Base-by-base conservation (phyloP, 2,113 vertebrate species). In the Scomber scombrus region DNA sequence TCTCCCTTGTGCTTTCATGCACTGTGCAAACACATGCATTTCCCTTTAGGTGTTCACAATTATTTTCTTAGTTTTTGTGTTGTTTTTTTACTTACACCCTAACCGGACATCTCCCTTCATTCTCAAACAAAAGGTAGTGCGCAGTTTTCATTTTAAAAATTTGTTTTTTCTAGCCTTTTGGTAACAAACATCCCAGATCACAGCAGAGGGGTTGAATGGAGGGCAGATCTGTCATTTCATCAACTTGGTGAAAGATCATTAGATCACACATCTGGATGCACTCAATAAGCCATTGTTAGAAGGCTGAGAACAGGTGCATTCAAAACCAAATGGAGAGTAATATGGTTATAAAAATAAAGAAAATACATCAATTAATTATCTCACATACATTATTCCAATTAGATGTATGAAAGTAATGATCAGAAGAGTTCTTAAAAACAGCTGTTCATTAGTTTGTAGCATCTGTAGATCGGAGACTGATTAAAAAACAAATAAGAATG, bases 181-280 rank as follows among this genome's bases (percentile, higher is more conserved):
- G 65, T 65, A 92, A 90, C 74, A 92, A 92, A 89, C 83, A 79
- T 52, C 45, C 15, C 55, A 71, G 63, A 77, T 84, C 85, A 88
- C 55, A 91, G 73, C 21, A 7, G 8, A 62, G 6, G 64, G 63
- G 67, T 57, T 78, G 71, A 84, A 58, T 19, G 6, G 65, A 79
- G 76, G 86, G 60, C 71, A 90, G 40, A 51, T 55, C 60, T 70
- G 60, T 70, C 50, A 46, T 56, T 46, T 68, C 16, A 71, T 11
- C 18, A 47, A 46, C 31, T 19, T 31, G 11, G 45, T 73, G 26
- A 71, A 63, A 62, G 57, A 81, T 58, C 60, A 66, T 31, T 50
- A 16, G 40, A 82, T 79, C 75, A 62, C 11, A 75, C 55, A 68
- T 79, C 51, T 61, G 45, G n/a, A 80, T n/a, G 15, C 11, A 63